Conservation (phyloP, 2,797 vertebrate genomes). For the Cheirogaleus major region DNA sequence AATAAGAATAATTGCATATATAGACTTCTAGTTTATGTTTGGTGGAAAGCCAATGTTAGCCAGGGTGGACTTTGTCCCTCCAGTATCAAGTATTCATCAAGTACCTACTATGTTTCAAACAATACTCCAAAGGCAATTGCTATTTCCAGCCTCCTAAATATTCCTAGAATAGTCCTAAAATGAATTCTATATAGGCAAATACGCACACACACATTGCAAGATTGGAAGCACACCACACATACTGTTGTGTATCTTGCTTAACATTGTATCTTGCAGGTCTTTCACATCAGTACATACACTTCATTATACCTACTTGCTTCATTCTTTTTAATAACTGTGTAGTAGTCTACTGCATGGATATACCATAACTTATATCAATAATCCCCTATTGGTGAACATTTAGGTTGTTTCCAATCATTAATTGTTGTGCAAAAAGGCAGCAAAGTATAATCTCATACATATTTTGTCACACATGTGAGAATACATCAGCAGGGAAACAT, state of each 20-base stretch:
- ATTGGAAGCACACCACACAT: background rate
- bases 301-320: background rate
- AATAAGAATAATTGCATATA: background rate
- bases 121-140: background rate
- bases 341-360: background rate
- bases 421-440: background rate
- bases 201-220: background rate
- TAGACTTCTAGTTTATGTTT: background rate
- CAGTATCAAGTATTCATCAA: background rate
- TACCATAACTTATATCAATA: background rate
- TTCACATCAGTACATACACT: accelerated
- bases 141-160: background rate
- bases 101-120: background rate
- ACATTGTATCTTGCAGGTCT: background rate
- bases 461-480: background rate
- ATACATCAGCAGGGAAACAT: background rate
- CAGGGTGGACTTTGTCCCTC: background rate
- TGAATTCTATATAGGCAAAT: background rate
- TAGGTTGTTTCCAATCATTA: background rate
- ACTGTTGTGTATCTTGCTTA: background rate
- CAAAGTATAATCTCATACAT: background rate
- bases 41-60: background rate
- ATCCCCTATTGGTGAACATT: background rate
- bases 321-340: background rate
- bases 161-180: background rate